Conservation (phyloP, 2,888 invertebrate species). For the Caenorhabditis macrosperma region DNA sequence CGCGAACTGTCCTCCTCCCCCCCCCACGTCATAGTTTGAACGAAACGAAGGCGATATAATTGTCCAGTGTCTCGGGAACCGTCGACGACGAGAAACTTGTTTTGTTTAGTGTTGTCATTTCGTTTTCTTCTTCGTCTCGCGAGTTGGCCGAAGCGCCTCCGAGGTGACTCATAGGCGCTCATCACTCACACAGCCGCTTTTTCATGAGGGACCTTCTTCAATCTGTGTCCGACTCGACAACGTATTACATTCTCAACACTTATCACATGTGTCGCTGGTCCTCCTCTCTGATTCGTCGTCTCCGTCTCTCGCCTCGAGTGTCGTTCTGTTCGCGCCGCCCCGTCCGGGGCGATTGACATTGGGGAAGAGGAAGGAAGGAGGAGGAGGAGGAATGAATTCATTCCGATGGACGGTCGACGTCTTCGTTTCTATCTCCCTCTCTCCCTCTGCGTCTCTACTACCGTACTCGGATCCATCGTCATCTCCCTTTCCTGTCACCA, state of each 20-base stretch:
- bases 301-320: constrained; percentile 1
- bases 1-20: not conserved
- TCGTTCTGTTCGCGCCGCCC: constrained; percentile 19
- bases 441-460: not conserved
- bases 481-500: not conserved
- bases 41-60: not conserved
- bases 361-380: not conserved
- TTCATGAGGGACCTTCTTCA: not conserved
- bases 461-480: constrained; percentile 1
- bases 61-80: not conserved
- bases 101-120: constrained; percentile 14
- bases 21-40: not conserved
- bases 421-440: constrained; percentile 5
- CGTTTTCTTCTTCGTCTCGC: constrained; percentile 10
- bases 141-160: not conserved
- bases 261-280: constrained; percentile 1
- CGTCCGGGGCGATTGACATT: constrained; percentile 19
- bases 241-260: constrained; percentile 2
- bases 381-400: constrained; percentile 8
- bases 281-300: not conserved
- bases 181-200: not conserved
- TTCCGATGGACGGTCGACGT: not conserved
- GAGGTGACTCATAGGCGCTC: not conserved
- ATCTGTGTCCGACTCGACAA: no score
- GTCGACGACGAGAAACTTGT: constrained; percentile 14